These are phyloP conservation scores for Heterocephalus glaber DNA, from an alignment of 2,113 vertebrate genomes.

Conservation along the genomic window DNA sequence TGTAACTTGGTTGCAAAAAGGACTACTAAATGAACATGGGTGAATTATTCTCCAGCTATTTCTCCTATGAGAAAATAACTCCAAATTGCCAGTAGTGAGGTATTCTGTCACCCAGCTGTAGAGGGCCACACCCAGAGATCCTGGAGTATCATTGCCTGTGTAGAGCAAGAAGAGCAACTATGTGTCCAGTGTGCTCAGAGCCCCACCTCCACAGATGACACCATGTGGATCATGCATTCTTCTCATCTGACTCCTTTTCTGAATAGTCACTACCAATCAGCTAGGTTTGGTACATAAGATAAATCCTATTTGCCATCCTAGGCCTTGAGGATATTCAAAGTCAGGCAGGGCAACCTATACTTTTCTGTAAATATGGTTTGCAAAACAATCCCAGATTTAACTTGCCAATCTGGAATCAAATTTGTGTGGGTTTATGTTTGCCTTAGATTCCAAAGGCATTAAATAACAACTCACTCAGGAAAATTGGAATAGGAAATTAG, in stretches of 20 bases:
- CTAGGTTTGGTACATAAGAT: not conserved
- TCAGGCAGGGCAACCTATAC: not conserved
- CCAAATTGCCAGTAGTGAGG: not conserved
- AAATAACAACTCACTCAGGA: not conserved
- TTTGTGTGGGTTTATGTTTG: not conserved
- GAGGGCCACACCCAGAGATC: not conserved
- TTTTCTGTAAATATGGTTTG: not conserved
- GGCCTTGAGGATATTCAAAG: not conserved
- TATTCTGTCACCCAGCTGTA: not conserved
- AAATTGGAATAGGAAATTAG: not conserved
- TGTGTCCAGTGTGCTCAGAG: not conserved
- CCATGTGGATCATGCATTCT: not conserved
- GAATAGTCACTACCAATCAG: not conserved
- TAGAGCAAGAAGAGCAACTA: not conserved
- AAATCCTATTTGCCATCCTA: not conserved
- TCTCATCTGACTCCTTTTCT: not conserved
- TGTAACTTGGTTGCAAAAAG: not conserved
- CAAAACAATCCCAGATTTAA: not conserved
- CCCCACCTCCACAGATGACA: not conserved
- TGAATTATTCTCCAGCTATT: not conserved
- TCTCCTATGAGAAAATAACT: not conserved
- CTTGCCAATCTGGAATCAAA: not conserved
- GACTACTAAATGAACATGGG: not conserved
- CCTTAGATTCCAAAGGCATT: not conserved
- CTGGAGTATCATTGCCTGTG: not conserved